Conservation (phyloP, 2,797 vertebrate genomes). For the Coreius guichenoti region DNA sequence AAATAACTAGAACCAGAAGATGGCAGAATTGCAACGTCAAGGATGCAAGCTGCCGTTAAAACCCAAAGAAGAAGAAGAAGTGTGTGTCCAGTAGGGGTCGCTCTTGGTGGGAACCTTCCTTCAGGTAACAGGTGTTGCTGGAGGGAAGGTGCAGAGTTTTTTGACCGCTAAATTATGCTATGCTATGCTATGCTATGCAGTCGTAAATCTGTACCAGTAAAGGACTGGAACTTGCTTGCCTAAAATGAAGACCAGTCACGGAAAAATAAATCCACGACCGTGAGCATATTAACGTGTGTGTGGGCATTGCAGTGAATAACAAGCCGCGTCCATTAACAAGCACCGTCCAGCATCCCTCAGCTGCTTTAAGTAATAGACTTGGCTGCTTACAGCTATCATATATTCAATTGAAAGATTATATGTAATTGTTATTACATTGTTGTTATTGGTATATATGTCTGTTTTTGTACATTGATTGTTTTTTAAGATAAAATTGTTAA, state of each 20-base stretch:
- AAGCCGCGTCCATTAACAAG: too few relatives aligned
- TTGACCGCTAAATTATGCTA: background rate
- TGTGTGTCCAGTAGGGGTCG: background rate
- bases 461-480: too few relatives aligned
- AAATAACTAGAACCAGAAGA: background rate
- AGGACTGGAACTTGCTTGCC: background rate
- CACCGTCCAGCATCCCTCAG: too few relatives aligned
- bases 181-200: background rate
- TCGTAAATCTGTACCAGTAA: background rate
- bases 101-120: background rate
- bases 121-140: background rate
- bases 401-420: too few relatives aligned
- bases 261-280: too few relatives aligned
- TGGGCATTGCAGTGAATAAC: too few relatives aligned
- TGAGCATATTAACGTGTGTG: too few relatives aligned
- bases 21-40: background rate
- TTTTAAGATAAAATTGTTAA: too few relatives aligned
- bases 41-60: background rate
- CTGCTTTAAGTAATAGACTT: too few relatives aligned
- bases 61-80: background rate
- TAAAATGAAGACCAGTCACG: background rate
- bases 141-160: background rate
- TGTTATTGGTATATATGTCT: too few relatives aligned
- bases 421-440: too few relatives aligned
- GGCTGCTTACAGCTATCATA: too few relatives aligned